Evolutionary conservation across 92 coral and sea anemone genomes (phyloP), one percentile per base, ranked within the genome.

Genomic region (Umimayanthus chanpuru): DNA sequence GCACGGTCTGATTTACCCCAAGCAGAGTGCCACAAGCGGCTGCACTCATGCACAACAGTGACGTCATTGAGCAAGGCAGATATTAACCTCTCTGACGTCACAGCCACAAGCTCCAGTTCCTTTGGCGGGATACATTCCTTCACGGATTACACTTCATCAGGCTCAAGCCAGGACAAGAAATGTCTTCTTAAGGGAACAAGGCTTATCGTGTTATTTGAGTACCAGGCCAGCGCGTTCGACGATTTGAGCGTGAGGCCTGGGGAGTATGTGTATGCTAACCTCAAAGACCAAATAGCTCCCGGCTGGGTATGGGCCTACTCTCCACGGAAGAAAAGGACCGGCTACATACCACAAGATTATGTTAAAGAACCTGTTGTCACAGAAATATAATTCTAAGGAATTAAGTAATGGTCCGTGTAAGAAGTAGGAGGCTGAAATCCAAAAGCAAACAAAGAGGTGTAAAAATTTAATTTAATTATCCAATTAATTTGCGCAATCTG

Each of bases 281-380:
- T 95, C 14, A 95, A 95, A 77, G 98, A 95, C 88, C 98, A 95
- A 76, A 89, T 95, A 53, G 96, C 94, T 28, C 98, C 98, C 4
- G 92, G 90, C 5, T 93, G 92, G 94, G 89, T 92, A 58, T 95
- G 98, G 98, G 98, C 94, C 9, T 95, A 95, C 76, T 95, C 98
- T n/a, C 96, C 96, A 2, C 85, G 90, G 29, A 90, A 91, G 71
- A 93, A 90, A 90, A 88, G 94, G 81, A 93, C 98, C 44, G 98
- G 98, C 2, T 95, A 93, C 73, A 93, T 95, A 82, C 98, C 98
- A 15, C 94, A 92, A 36, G 94, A 91, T 18, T 89, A 90, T 76
- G 93, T 93, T 2, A 95, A 90, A 79, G 98, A 95, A 29, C 98
- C 98, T 7, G 94, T 95, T n/a, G 94, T 95, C 9, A 95, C 94